Evolutionary conservation across 2,888 invertebrate genomes (phyloP), one percentile per base, ranked within the genome.

Genomic region (Dolichopus griseipennis): DNA sequence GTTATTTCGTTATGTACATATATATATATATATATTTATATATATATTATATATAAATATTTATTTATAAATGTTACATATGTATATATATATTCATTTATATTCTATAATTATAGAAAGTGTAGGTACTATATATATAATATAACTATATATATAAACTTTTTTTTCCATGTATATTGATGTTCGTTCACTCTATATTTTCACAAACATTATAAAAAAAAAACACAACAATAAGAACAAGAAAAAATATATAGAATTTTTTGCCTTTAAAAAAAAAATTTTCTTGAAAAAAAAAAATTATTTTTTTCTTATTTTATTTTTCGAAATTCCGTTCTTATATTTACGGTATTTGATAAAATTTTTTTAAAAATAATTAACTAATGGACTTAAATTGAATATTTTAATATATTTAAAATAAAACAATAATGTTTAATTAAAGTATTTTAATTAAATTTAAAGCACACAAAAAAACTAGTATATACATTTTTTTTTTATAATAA

Each of bases 341-440:
- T 52, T 52, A 52, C 9, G 9, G 52, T 52, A 52, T 52, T 52
- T 52, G 18, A 52, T 12, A 6, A 37, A 52, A 52, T 52, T 52
- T 52, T 2, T 18, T 52, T 4, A 18, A 18, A 18, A 52, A 52
- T 52, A 52, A 52, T 52, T 52, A 52, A 52, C 52, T 52, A 52
- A 52, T 52, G 52, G 52, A 52, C 52, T 52, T 52, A 52, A 18
- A 18, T 52, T 52, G 2, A 52, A 52, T 52, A 18, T 18, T 52
- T 12, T 52, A 12, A 52, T 18, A 52, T 52, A 52, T 52, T 52
- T 52, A 12, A 52, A 52, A 52, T 15, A 52, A 52, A 52, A 52
- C 52, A 52, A 52, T 52, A 52, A 52, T 52, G 52, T 52, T 52
- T 52, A 52, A 52, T 52, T 52, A 52, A 52, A 52, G 52, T 52